Evolutionary conservation across 1,140 invertebrate species (phyloP).

Genomic region (Lutraria rhynchaena): DNA sequence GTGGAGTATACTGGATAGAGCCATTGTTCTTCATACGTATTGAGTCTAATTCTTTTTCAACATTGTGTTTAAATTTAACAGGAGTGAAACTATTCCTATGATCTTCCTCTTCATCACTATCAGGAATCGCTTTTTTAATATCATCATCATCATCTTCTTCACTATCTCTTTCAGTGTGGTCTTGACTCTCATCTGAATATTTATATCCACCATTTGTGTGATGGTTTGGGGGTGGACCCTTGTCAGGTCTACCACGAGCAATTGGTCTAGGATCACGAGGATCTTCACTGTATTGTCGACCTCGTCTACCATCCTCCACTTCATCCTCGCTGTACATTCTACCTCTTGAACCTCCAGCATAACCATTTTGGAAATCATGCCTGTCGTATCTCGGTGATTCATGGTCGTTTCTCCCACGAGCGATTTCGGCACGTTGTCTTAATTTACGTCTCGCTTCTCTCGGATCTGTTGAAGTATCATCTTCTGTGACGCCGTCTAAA

Average conservation of each 20-base stretch:
- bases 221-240: background rate
- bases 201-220: constrained; percentile 65
- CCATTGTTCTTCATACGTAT: constrained; percentile 62
- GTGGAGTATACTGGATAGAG: constrained; percentile 49
- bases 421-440: constrained; percentile 47
- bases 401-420: constrained; percentile 18
- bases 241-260: constrained; percentile 29
- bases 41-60: constrained; percentile 66
- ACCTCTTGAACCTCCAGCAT: constrained; percentile 4
- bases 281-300: constrained; percentile 23
- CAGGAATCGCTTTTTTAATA: constrained; percentile 56
- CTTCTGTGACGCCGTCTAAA: constrained; percentile 51
- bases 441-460: constrained; percentile 40
- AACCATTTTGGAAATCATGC: constrained; percentile 23
- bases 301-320: background rate
- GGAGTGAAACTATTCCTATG: constrained; percentile 50
- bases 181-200: constrained; percentile 63
- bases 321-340: constrained; percentile 18
- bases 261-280: constrained; percentile 30
- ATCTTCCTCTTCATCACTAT: constrained; percentile 62
- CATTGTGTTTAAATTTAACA: constrained; percentile 61
- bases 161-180: constrained; percentile 35
- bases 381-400: constrained; percentile 33
- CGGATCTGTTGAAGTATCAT: constrained; percentile 53
- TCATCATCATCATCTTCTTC: constrained; percentile 55